Evolutionary conservation across 2,888 invertebrate species (phyloP).

Genomic region (Sesia bembeciformis): DNA sequence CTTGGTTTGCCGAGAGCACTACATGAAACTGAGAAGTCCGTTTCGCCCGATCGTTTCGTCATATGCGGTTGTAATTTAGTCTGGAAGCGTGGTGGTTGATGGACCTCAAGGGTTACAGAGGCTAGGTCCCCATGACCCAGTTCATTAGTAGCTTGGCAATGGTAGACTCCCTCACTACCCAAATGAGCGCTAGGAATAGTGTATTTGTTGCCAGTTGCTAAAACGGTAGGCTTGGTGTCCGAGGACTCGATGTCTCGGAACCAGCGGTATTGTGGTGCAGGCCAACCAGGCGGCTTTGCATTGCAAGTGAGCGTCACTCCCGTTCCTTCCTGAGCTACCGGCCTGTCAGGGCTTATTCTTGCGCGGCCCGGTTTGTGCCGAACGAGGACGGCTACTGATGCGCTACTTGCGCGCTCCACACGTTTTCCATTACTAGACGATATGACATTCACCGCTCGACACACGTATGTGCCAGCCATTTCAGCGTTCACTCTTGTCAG

Average conservation of each 20-base stretch:
- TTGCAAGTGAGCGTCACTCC: constrained; percentile 89
- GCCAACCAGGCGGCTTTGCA: constrained; percentile 94
- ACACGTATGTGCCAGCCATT: constrained; percentile 91
- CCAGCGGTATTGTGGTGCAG: constrained; percentile 92
- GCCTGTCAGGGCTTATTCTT: constrained; percentile 86
- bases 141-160: constrained; percentile 92
- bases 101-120: constrained; percentile 87
- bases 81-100: constrained; percentile 90
- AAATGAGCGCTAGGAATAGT: constrained; percentile 90
- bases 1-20: constrained; percentile 92
- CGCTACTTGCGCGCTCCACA: constrained; percentile 84
- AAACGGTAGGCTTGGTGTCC: constrained; percentile 76
- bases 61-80: constrained; percentile 88
- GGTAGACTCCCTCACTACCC: constrained; percentile 90
- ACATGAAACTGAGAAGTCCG: constrained; percentile 86
- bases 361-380: constrained; percentile 91
- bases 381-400: constrained; percentile 87
- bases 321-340: constrained; percentile 88
- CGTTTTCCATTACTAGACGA: constrained; percentile 82
- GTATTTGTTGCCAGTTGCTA: constrained; percentile 87
- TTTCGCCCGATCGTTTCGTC: constrained; percentile 85
- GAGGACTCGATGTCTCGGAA: constrained; percentile 83
- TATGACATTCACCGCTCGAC: constrained; percentile 89
- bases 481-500: constrained; percentile 86
- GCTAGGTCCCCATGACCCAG: constrained; percentile 90